Percentiles rank a stretch among this genome's conserved stretches.
Conservation (phyloP, 1,140 invertebrate species). For the Heliothis virescens region DNA sequence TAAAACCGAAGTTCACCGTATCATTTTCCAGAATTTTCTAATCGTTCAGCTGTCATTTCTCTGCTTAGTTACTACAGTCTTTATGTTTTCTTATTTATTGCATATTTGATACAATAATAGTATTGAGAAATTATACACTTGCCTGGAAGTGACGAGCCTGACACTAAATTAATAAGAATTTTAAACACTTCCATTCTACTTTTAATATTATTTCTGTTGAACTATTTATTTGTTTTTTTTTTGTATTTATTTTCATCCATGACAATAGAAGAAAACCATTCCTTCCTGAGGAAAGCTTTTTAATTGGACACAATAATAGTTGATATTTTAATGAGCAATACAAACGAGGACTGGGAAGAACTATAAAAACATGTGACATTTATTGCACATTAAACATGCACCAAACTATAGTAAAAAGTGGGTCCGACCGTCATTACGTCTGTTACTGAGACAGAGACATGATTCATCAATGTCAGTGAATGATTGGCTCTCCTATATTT, state of each 20-base stretch:
- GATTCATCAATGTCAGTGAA: conserved; percentile 40
- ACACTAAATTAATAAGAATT: too few relatives aligned
- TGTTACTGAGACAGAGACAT: conserved; percentile 26
- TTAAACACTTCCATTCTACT: too few relatives aligned
- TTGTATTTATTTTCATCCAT: too few relatives aligned
- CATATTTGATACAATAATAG: neutral
- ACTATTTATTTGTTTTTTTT: too few relatives aligned
- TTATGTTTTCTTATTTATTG: neutral
- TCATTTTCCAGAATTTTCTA: conserved; percentile 3
- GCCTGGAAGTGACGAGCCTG: too few relatives aligned
- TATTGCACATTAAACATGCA: conserved; percentile 13
- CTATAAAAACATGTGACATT: conserved; percentile 21
- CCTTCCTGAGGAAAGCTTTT: neutral
- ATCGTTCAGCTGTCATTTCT: conserved; percentile 40
- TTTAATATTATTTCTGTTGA: too few relatives aligned
- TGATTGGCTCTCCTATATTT: conserved; percentile 29
- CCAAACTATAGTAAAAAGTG: conserved; percentile 25
- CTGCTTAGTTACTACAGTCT: conserved; percentile 8
- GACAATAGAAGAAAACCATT: too few relatives aligned
- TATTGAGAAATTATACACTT: neutral
- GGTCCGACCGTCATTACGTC: conserved; percentile 32
- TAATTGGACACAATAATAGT: neutral
- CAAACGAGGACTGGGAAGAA: neutral
- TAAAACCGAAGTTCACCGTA: neutral
- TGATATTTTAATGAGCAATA: conserved; percentile 3